These are phyloP conservation scores for Engraulis encrasicolus DNA, from an alignment of 2,113 vertebrate genomes.

Conservation along the genomic window DNA sequence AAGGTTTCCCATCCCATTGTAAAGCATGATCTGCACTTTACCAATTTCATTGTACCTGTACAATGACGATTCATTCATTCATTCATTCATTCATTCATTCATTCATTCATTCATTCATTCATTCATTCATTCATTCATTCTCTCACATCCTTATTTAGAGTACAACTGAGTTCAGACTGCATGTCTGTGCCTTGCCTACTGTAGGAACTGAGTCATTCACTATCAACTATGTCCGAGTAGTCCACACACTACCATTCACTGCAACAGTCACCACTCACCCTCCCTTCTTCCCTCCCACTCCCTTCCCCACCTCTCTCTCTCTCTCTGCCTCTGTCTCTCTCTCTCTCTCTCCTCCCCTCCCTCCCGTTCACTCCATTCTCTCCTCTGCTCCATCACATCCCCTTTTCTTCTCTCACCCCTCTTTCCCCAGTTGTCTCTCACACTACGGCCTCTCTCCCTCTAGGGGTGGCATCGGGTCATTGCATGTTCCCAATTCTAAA, in stretches of 20 bases:
- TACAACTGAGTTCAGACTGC: background rate
- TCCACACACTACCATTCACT: background rate
- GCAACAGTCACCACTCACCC: background rate
- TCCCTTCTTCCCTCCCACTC: background rate
- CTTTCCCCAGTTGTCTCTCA: background rate
- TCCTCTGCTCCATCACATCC: background rate
- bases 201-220: background rate
- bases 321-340: background rate
- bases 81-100: too few species aligned
- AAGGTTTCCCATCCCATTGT: too few species aligned
- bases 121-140: background rate
- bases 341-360: background rate
- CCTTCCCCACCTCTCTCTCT: background rate
- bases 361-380: background rate
- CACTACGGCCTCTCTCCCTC: slow-evolving; percentile 7
- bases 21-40: too few species aligned
- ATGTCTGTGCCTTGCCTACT: background rate
- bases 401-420: background rate
- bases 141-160: background rate
- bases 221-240: background rate
- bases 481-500: background rate
- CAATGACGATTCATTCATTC: too few species aligned
- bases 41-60: too few species aligned
- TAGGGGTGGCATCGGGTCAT: background rate
- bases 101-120: too few species aligned